A percentile compares a stretch with the other conserved stretches of the same genome.
phyloP scores from a whole-genome alignment of 2,113 vertebrate genomes.

The Numida meleagris region DNA sequence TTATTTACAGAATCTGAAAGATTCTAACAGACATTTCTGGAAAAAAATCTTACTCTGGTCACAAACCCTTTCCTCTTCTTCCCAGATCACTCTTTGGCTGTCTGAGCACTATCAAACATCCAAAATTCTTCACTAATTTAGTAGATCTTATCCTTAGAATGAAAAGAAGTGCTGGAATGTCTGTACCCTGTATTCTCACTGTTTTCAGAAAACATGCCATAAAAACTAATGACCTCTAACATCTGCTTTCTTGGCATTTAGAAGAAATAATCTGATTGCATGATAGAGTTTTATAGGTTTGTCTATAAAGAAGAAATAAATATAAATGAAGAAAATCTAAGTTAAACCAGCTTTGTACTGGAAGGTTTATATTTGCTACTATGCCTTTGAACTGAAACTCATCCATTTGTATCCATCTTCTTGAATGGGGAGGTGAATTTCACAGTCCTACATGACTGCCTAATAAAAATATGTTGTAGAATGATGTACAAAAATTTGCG shows the following conservation, averaged over 20 bases:
- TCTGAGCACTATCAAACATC: not conserved
- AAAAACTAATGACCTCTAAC: not conserved
- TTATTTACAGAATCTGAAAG: not conserved
- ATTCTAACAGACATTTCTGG: not conserved
- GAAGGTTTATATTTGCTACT: not conserved
- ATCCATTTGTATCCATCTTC: not conserved
- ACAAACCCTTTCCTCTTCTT: not conserved
- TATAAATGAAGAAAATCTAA: not conserved
- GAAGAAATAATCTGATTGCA: not conserved
- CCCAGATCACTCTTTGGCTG: not conserved
- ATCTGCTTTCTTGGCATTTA: not conserved
- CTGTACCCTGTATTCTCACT: not conserved
- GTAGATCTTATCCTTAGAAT: not conserved
- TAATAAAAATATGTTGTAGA: not conserved
- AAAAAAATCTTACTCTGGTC: not conserved
- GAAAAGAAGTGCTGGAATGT: not conserved
- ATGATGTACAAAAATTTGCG: not conserved
- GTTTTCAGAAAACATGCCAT: not conserved
- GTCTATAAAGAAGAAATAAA: not conserved
- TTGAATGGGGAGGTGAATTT: not conserved
- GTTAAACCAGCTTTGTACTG: not conserved
- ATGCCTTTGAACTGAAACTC: not conserved
- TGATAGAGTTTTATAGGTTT: not conserved
- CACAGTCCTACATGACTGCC: not conserved
- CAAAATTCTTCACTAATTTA: not conserved